phyloP scores from a whole-genome alignment of 2,888 invertebrate genomes.

The Fragum whitleyi region DNA sequence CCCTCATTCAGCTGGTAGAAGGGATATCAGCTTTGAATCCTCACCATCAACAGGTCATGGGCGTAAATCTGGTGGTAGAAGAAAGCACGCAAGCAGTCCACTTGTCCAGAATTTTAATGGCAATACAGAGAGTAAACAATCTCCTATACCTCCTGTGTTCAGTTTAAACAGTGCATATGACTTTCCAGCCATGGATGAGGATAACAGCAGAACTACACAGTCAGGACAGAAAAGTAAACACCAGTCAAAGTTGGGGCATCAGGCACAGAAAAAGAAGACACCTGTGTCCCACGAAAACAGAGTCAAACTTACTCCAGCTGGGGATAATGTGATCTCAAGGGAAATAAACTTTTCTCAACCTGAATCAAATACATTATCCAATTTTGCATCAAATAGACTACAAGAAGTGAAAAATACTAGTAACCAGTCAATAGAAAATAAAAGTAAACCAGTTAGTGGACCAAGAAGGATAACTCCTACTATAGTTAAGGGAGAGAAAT shows the following conservation, averaged over 20 bases:
- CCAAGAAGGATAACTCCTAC: slow-evolving; percentile 71
- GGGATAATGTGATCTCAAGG: slow-evolving; percentile 58
- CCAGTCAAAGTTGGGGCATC: neutral
- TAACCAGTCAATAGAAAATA: neutral
- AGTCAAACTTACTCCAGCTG: neutral
- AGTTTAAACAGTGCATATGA: slow-evolving; percentile 72
- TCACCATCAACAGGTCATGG: slow-evolving; percentile 63
- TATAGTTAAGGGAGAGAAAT: slow-evolving; percentile 63
- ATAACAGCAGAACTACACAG: neutral
- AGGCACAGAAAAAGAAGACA: neutral
- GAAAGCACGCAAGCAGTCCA: slow-evolving; percentile 56
- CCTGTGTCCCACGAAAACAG: slow-evolving; percentile 1
- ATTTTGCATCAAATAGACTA: slow-evolving; percentile 37
- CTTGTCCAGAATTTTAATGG: slow-evolving; percentile 43
- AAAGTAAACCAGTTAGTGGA: neutral
- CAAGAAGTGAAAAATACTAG: slow-evolving; percentile 52
- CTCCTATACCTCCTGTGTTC: slow-evolving; percentile 67
- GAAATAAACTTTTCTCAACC: slow-evolving; percentile 63
- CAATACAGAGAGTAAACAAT: slow-evolving; percentile 17
- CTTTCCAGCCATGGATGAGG: slow-evolving; percentile 73
- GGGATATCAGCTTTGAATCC: slow-evolving; percentile 54
- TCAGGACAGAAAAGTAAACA: neutral
- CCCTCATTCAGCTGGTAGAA: slow-evolving; percentile 67
- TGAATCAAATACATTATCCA: slow-evolving; percentile 27
- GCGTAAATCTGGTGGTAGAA: slow-evolving; percentile 62